Evolutionary conservation across 1,140 invertebrate species (phyloP).

Genomic region (Drosophila arizonae): DNA sequence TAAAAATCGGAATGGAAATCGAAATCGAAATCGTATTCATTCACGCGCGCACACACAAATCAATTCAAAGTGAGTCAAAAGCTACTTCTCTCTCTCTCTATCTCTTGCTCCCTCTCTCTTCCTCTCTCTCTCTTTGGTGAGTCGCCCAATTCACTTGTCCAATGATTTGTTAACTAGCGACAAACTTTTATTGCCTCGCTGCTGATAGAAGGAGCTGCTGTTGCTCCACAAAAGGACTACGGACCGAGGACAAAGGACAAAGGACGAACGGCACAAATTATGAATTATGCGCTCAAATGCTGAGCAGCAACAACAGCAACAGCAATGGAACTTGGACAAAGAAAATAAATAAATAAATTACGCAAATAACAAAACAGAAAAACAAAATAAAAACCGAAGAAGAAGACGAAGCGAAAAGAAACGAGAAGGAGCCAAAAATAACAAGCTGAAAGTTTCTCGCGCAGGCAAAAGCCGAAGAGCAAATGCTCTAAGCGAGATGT

Average conservation of each 20-base stretch:
- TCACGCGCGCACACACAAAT: constrained; percentile 23
- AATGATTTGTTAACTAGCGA: constrained; percentile 73
- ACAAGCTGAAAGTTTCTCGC: background rate
- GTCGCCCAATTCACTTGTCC: constrained; percentile 23
- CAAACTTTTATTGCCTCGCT: constrained; percentile 74
- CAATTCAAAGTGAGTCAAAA: constrained; percentile 29
- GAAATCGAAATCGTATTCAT: constrained; percentile 10
- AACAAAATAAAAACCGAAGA: constrained; percentile 23
- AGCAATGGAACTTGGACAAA: constrained; percentile 35
- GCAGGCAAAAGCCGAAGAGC: background rate
- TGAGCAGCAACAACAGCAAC: constrained; percentile 1
- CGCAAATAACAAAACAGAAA: constrained; percentile 42
- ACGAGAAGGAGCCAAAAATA: constrained; percentile 19
- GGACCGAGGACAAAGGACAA: constrained; percentile 18
- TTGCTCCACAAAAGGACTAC: no score
- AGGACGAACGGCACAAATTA: constrained; percentile 59
- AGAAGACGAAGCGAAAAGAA: constrained; percentile 20
- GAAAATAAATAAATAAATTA: constrained; percentile 74
- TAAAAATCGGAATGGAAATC: background rate
- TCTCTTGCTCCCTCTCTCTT: background rate
- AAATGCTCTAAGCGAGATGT: background rate
- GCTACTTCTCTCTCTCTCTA: background rate
- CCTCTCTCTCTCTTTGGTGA: background rate
- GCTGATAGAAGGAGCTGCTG: constrained; percentile 22
- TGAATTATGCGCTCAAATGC: constrained; percentile 71